Base-by-base conservation (phyloP, 2,888 invertebrate genomes). In the Lacanobia wlatinum region DNA sequence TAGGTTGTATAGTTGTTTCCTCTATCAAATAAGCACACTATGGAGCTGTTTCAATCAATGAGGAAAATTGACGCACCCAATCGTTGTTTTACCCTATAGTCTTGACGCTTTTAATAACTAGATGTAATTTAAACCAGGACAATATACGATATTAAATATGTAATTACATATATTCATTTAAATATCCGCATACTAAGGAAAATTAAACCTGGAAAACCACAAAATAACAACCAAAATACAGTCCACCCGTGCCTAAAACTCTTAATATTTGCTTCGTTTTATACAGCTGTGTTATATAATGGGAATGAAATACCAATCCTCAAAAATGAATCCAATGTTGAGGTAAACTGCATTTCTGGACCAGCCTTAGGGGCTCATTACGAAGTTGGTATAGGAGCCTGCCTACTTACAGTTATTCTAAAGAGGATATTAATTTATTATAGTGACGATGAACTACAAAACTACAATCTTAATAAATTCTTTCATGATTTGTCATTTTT, bases 171-270 rank as follows among this genome's bases (percentile, higher is more conserved):
- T 34, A 21, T 53, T 60, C 14, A 10, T 28, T 62, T 28, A 40
- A 62, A 2, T 53, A 28, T 73, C 50, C 50, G 52, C 50, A 46
- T 46, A 68, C 14, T 52, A 38, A 76, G 68, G 68, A 46, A 58
- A 76, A 52, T 46, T 12, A 38, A 65, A 23, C 16, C 10, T 21
- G 14, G 16, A 7, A 52, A 48, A 34, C 12, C 12, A n/a, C 16
- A 34, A 16, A 21, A 48, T 18, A 43, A 48, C 12, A 14, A n/a
- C n/a, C 38, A 53, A 46, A 73, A 55, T 46, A 7, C 23, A n/a
- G 43, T 34, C 18, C n/a, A 46, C 21, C 14, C 6, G n/a, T 40
- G 14, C 5, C 16, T 23, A n/a, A 48, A 48, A 7, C 18, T 43
- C 14, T 18, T 18, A 18, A 18, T 18, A 18, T 38, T n/a, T 34